Base-by-base conservation (phyloP, 2,113 vertebrate genomes). In the Cyprinodon variegatus region DNA sequence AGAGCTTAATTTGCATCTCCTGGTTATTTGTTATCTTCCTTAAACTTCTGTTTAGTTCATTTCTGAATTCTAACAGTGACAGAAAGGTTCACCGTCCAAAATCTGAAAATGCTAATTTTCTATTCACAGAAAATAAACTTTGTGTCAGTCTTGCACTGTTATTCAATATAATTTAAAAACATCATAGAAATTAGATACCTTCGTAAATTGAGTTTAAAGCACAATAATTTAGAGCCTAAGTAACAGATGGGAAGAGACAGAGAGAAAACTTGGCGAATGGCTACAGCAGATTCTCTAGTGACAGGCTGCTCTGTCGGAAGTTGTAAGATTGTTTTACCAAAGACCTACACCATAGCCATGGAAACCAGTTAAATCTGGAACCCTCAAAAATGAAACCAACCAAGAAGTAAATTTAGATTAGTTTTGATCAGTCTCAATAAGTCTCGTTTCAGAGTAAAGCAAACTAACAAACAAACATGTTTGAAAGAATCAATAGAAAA, bases 181-280 rank as follows among this genome's bases (percentile, higher is more conserved):
- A 41, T 68, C 67, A 65, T 79, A 62, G 12, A 69, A 73, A 64
- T 80, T 48, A 70, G 38, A 12, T 64, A 22, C 66, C 57, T 70
- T 72, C 37, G 66, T 20, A 36, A 29, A 73, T 38, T 37, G 61
- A 81, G 61, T 15, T 68, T 65, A 70, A 74, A 38, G 64, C 72
- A 74, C 73, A 83, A 88, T 83, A 87, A 84, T 66, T 79, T 85
- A 82, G 85, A 76, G 81, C 72, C 83, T 88, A 76, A 81, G 64
- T 86, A 87, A 89, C 89, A 90, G 88, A 89, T 91, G 90, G 90
- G 79, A 88, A 77, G 86, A 83, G 82, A 86, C 76, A 63, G 72
- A 81, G 76, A 80, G 76, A 81, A 69, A 57, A 72, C 64, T 74
- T 48, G 69, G 65, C 78, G 76, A 84, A 80, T 78, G 50, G 68